Conservation (phyloP, 2,888 invertebrate genomes). For the Pammene fasciana region DNA sequence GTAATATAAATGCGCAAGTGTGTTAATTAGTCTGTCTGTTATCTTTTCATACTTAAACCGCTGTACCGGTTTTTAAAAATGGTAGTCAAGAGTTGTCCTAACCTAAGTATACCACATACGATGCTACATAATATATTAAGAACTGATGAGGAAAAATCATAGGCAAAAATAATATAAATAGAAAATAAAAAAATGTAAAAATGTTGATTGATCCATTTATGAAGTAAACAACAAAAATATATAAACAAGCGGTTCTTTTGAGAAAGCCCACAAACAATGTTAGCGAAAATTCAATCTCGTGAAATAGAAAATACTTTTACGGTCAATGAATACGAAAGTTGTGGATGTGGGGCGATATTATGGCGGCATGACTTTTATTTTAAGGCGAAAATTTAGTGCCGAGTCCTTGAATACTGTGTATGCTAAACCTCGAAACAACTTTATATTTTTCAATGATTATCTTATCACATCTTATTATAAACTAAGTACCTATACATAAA, state of each 20-base stretch:
- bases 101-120: too few relatives aligned
- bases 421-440: conserved; percentile 28
- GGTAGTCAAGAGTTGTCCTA: too few relatives aligned
- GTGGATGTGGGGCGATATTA: conserved; percentile 60
- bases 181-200: not conserved
- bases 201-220: conserved; percentile 4
- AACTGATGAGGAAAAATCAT: too few relatives aligned
- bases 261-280: conserved; percentile 74
- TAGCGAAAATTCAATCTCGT: conserved; percentile 77
- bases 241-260: conserved; percentile 65
- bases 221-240: conserved; percentile 51
- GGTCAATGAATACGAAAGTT: conserved; percentile 79
- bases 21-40: too few relatives aligned
- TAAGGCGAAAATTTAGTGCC: conserved; percentile 56
- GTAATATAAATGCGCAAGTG: too few relatives aligned
- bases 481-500: too few relatives aligned
- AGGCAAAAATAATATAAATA: too few relatives aligned
- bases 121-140: too few relatives aligned
- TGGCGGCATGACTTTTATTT: conserved; percentile 50
- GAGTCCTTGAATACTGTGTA: conserved; percentile 41
- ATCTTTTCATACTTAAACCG: too few relatives aligned
- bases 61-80: too few relatives aligned
- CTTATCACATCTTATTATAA: too few relatives aligned
- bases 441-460: not conserved
- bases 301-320: conserved; percentile 80